Conservation (phyloP, 2,113 vertebrate species). For the Eulemur rufifrons region DNA sequence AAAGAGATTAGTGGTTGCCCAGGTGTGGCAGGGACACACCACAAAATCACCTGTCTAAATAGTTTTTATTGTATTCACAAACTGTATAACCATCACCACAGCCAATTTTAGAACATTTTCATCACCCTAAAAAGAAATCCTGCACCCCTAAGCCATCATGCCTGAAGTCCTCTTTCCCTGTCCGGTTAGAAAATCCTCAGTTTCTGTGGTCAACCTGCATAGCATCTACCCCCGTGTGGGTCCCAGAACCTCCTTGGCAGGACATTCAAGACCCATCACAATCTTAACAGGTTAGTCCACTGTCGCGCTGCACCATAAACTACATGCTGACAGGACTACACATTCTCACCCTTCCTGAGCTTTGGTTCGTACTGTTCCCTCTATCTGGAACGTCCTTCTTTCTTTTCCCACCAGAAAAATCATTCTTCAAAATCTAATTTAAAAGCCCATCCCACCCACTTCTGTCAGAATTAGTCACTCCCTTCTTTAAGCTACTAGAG, state of each 20-base stretch:
- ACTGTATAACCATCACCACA: too few species aligned
- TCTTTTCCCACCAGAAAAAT: not conserved
- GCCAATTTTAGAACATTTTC: too few species aligned
- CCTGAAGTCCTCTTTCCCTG: too few species aligned
- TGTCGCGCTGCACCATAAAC: not conserved
- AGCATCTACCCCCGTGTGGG: not conserved
- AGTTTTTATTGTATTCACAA: too few species aligned
- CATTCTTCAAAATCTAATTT: not conserved
- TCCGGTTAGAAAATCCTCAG: not conserved
- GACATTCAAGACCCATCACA: too few species aligned
- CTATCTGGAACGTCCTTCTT: not conserved
- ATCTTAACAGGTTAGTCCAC: not conserved
- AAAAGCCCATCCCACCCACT: not conserved
- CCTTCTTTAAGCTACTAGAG: not conserved
- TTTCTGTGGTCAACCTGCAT: not conserved
- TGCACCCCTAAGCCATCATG: too few species aligned
- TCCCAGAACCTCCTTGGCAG: not conserved
- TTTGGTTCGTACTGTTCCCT: not conserved
- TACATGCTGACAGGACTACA: not conserved
- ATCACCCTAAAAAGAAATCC: too few species aligned
- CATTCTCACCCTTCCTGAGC: not conserved
- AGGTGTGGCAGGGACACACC: not conserved
- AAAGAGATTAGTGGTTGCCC: not conserved
- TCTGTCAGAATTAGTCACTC: not conserved
- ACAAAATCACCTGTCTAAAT: too few species aligned